Evolutionary conservation across 1,140 invertebrate genomes (phyloP).

Genomic region (Bombus pyrosoma): DNA sequence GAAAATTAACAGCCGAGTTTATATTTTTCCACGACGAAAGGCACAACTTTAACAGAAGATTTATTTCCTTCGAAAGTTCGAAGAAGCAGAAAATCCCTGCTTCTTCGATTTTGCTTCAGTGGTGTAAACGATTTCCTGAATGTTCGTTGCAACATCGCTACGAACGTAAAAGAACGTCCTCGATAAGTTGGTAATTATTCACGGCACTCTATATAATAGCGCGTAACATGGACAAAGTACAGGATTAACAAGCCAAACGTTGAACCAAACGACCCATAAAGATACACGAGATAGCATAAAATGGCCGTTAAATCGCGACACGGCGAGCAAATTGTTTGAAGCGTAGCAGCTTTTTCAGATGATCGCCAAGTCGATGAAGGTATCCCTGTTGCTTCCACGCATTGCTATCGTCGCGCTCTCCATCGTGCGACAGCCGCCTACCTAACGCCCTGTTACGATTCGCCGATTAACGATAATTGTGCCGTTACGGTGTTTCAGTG

Average conservation of each 20-base stretch:
- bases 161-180: too few species aligned
- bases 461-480: conserved; percentile 39
- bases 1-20: too few species aligned
- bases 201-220: too few species aligned
- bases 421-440: neutral
- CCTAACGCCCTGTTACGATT: conserved; percentile 40
- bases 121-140: too few species aligned
- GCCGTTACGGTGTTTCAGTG: conserved; percentile 40
- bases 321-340: neutral
- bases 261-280: neutral
- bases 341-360: neutral
- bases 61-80: too few species aligned
- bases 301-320: neutral
- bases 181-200: too few species aligned
- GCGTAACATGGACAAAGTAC: neutral
- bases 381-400: neutral
- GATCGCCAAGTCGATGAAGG: too few species aligned
- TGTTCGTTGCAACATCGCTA: too few species aligned
- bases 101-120: too few species aligned
- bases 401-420: neutral
- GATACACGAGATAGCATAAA: neutral
- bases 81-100: too few species aligned
- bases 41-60: too few species aligned
- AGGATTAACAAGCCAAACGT: neutral
- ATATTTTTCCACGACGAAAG: too few species aligned